These are phyloP conservation scores for Pandion haliaetus DNA, from an alignment of 2,113 vertebrate species.

Conservation along the genomic window DNA sequence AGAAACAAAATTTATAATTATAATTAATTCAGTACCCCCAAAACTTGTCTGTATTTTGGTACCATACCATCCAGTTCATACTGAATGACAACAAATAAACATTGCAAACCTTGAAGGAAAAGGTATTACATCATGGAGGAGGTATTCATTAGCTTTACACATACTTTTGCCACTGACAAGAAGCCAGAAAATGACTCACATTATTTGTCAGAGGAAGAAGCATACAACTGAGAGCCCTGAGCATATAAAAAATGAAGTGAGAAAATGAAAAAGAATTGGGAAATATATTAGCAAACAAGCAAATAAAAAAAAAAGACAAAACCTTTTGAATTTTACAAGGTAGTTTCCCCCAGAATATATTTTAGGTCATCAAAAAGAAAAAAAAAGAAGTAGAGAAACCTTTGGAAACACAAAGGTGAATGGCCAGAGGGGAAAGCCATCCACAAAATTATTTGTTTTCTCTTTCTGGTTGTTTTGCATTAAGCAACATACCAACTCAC, in stretches of 20 bases:
- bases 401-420: neutral
- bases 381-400: neutral
- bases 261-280: neutral
- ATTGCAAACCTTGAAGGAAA: neutral
- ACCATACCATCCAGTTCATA: neutral
- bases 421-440: neutral
- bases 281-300: neutral
- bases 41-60: neutral
- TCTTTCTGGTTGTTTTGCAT: neutral
- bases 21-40: neutral
- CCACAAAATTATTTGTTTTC: neutral
- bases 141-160: neutral
- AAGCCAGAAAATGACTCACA: neutral
- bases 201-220: neutral
- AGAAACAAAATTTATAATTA: neutral
- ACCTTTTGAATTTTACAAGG: neutral
- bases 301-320: neutral
- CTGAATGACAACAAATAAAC: neutral
- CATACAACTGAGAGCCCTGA: neutral
- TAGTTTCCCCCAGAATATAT: neutral
- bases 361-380: neutral
- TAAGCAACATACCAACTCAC: neutral
- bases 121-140: neutral
- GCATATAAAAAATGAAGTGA: neutral
- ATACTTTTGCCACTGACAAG: neutral